Base-by-base conservation (phyloP, 2,888 invertebrate species). In the Anthrax anthrax region DNA sequence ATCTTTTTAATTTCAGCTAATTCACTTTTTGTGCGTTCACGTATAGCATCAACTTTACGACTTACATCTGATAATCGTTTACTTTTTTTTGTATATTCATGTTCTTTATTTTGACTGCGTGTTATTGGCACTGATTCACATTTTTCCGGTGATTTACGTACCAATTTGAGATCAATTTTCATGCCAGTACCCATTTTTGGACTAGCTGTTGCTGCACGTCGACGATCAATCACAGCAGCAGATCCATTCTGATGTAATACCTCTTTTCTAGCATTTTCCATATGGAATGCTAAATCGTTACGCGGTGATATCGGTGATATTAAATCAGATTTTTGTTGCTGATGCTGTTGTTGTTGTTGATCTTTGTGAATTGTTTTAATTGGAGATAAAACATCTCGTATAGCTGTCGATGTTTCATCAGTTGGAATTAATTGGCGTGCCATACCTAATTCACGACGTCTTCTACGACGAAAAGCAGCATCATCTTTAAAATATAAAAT, bases 1-100 rank as follows among this genome's bases (percentile, higher is more conserved):
- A 67, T 65, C 51, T 61, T 64, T 50, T 63, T 61, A n/a, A 66
- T 67, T 50, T 66, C 66, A 10, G 64, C 64, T 46, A 67, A 57
- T 42, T 67, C 65, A 37, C 58, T 58, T 51, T 62, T 64, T 37
- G 65, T 66, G 16, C 65, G 59, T 39, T 66, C 65, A 18, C 64
- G 64, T 6, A 65, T 48, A 32, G 52, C 52, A 36, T 57, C 55
- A 16, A 55, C 53, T 49, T 66, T 67, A 12, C 62, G 62, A 43
- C 55, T 58, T 5, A 65, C 58, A 46, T 63, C 60, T 17, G 56
- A 55, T 18, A 58, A 52, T 18, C 59, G 58, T 43, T 57, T 52
- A 39, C 47, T 52, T 39, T 55, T 57, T 10, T 57, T 54, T 34
- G 55, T 37, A 40, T 57, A 55, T 18, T 50, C 51, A 17, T 50